phyloP scores from a whole-genome alignment of 2,888 invertebrate species.

The Eupithecia subfuscata region DNA sequence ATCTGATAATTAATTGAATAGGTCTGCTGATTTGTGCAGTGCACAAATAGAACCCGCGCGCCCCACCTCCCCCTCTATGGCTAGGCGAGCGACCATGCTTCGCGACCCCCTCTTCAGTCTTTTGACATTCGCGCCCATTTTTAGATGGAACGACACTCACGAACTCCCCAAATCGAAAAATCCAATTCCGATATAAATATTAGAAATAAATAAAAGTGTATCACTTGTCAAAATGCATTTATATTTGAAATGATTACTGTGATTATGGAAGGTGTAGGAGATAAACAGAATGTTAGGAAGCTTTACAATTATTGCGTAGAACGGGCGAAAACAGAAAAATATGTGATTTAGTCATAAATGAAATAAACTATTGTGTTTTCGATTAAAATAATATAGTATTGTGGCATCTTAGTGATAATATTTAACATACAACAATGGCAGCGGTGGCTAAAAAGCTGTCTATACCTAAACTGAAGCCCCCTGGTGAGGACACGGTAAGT shows the following conservation, averaged over 20 bases:
- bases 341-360: slow-evolving; percentile 54
- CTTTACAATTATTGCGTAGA: slow-evolving; percentile 38
- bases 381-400: slow-evolving; percentile 53
- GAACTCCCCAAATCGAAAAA: slow-evolving; percentile 71
- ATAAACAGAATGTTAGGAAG: slow-evolving; percentile 32
- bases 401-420: slow-evolving; percentile 71
- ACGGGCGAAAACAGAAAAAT: slow-evolving; percentile 52
- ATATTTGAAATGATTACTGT: slow-evolving; percentile 47
- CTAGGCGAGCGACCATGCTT: slow-evolving; percentile 60
- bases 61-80: slow-evolving; percentile 58
- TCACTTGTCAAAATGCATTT: slow-evolving; percentile 65
- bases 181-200: slow-evolving; percentile 44
- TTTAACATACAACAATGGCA: slow-evolving; percentile 70
- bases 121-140: slow-evolving; percentile 83
- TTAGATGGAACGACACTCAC: slow-evolving; percentile 79
- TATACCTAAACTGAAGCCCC: slow-evolving; percentile 52
- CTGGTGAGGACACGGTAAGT: slow-evolving; percentile 70
- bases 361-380: slow-evolving; percentile 41
- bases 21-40: slow-evolving; percentile 81
- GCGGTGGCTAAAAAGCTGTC: slow-evolving; percentile 71
- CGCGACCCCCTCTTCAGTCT: slow-evolving; percentile 79
- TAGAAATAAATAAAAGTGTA: slow-evolving; percentile 54
- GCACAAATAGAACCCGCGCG: slow-evolving; percentile 77
- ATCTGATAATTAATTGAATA: slow-evolving; percentile 84
- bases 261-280: slow-evolving; percentile 41